Evolutionary conservation across 2,113 vertebrate genomes (phyloP).

Genomic region (Aythya baeri): DNA sequence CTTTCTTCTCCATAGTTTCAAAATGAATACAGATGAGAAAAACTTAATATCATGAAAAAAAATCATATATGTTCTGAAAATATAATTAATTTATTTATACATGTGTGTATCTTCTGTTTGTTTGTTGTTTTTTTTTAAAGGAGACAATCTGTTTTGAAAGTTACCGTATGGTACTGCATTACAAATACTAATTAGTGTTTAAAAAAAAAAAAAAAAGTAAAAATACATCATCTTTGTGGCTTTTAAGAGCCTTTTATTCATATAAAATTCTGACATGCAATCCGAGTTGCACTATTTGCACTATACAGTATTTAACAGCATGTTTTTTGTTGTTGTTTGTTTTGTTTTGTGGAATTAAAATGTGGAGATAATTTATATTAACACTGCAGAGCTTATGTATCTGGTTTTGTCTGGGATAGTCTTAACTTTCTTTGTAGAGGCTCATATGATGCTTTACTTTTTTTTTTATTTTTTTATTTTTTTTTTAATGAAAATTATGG

Average conservation of each 20-base stretch:
- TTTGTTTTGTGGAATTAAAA: background rate
- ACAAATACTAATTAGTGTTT: background rate
- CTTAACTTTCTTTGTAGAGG: no score
- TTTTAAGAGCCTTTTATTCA: background rate
- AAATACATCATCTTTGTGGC: background rate
- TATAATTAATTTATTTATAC: background rate
- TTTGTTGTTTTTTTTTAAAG: background rate
- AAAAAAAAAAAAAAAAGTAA: background rate
- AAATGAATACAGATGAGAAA: background rate
- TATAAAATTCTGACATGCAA: background rate
- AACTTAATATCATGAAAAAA: background rate
- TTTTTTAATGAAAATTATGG: no score
- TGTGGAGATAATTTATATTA: background rate
- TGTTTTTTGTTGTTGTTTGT: background rate
- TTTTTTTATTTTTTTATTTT: no score
- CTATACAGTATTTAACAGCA: background rate
- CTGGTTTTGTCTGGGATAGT: background rate
- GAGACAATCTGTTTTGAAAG: background rate
- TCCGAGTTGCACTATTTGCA: background rate
- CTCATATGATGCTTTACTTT: no score
- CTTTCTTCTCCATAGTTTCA: background rate
- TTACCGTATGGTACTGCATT: background rate
- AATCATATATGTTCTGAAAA: background rate
- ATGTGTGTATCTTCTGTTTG: background rate
- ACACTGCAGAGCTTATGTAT: background rate